Evolutionary conservation across 2,113 vertebrate species (phyloP).

Genomic region (Oryzias curvinotus): DNA sequence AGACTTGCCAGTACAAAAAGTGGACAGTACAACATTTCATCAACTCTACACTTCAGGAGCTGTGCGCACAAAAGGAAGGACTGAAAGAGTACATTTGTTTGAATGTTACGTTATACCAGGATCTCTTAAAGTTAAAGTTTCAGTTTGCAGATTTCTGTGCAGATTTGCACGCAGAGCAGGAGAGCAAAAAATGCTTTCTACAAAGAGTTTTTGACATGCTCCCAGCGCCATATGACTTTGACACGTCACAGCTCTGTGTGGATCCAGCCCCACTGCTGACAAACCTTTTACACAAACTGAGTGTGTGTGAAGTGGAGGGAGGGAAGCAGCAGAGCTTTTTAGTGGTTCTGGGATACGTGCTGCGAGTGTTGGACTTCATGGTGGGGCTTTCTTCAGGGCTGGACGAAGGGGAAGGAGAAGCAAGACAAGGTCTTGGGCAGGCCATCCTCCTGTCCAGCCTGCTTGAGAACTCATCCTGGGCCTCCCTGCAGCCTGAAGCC

Average conservation of each 20-base stretch:
- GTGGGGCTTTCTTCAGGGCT: conserved; percentile 77
- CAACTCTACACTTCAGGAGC: conserved; percentile 68
- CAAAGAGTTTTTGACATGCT: conserved; percentile 83
- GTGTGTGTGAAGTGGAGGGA: conserved; percentile 74
- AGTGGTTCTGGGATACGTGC: conserved; percentile 77
- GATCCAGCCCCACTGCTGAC: conserved; percentile 77
- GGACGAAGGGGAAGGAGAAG: conserved; percentile 80
- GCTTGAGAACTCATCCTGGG: conserved; percentile 86
- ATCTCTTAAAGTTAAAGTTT: conserved; percentile 63
- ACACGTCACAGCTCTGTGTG: conserved; percentile 80
- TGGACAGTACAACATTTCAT: conserved; percentile 58
- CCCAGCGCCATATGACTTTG: conserved; percentile 76
- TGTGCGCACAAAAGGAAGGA: conserved; percentile 64
- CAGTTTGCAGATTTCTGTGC: conserved; percentile 72
- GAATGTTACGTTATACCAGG: conserved; percentile 75
- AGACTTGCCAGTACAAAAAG: conserved; percentile 71
- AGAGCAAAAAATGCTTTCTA: conserved; percentile 78
- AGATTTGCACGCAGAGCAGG: conserved; percentile 53
- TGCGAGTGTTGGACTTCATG: conserved; percentile 82
- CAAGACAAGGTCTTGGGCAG: conserved; percentile 80
- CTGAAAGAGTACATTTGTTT: conserved; percentile 81
- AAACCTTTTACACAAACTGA: conserved; percentile 78
- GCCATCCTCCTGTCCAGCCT: conserved; percentile 89
- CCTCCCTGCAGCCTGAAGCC: conserved; percentile 76
- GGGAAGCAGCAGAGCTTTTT: conserved; percentile 77